These are phyloP conservation scores for Lagenorhynchus albirostris DNA, from an alignment of 2,113 vertebrate species.

Conservation along the genomic window DNA sequence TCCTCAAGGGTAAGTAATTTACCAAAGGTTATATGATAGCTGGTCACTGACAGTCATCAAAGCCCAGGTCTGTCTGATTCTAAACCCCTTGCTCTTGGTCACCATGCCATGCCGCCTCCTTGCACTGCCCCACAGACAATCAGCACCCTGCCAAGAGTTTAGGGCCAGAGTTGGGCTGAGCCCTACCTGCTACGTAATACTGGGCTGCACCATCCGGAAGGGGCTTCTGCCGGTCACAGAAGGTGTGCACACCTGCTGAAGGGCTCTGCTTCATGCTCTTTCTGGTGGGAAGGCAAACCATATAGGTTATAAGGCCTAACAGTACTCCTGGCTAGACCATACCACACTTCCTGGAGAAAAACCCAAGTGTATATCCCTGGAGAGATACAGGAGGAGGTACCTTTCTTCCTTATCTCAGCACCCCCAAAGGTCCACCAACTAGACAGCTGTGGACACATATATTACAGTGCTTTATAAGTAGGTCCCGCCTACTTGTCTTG, in stretches of 20 bases:
- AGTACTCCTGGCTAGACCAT: neutral
- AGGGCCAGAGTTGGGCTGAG: neutral
- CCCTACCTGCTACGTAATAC: conserved; percentile 97
- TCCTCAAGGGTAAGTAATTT: neutral
- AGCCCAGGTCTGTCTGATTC: neutral
- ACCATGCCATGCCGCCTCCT: neutral
- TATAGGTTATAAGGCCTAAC: neutral
- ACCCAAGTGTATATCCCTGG: neutral
- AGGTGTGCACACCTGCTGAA: conserved; percentile 92
- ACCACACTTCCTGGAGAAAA: neutral
- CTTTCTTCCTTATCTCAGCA: neutral
- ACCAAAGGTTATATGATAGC: neutral
- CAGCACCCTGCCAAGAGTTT: neutral
- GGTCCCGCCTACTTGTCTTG: neutral
- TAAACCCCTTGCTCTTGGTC: neutral
- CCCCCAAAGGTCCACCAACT: neutral
- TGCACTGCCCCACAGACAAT: neutral
- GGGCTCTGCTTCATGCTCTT: conserved; percentile 92
- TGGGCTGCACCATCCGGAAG: conserved; percentile 96
- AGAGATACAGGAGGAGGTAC: neutral
- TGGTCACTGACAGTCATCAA: neutral
- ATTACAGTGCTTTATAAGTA: neutral
- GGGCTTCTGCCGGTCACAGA: conserved; percentile 94
- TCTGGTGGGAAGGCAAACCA: conserved; percentile 77
- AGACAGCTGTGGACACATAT: neutral